phyloP scores from a whole-genome alignment of 1,140 invertebrate genomes.

The Xylocopa sonorina region DNA sequence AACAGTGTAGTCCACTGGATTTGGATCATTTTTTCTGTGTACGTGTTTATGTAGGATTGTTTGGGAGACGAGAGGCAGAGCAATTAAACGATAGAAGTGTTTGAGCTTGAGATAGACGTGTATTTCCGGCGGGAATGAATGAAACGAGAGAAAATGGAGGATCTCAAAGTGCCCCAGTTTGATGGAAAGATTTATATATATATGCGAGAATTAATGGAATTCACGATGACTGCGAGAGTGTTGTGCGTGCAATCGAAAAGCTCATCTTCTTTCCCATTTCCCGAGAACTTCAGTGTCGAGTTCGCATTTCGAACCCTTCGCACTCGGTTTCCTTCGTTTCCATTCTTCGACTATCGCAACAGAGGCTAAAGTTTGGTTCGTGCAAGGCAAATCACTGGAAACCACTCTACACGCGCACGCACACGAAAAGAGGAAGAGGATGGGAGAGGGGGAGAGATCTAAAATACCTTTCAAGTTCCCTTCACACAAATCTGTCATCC shows the following conservation, averaged over 20 bases:
- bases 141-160: slow-evolving; percentile 2
- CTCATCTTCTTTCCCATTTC: slow-evolving; percentile 6
- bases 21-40: background rate
- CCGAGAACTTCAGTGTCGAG: background rate
- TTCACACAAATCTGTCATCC: too few relatives aligned
- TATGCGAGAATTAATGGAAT: slow-evolving; percentile 5
- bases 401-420: too few relatives aligned
- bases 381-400: too few relatives aligned
- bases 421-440: too few relatives aligned
- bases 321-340: background rate
- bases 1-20: background rate
- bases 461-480: too few relatives aligned
- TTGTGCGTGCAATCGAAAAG: slow-evolving; percentile 25
- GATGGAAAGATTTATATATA: slow-evolving; percentile 41
- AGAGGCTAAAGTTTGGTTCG: too few relatives aligned
- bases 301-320: background rate
- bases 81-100: too few relatives aligned
- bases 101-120: too few relatives aligned
- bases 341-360: background rate
- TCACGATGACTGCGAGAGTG: slow-evolving; percentile 21
- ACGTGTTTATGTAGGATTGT: background rate
- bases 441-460: too few relatives aligned
- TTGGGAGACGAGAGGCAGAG: background rate
- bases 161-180: slow-evolving; percentile 38
- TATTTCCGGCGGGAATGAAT: background rate